These are phyloP conservation scores for Sinodicranocentrus sp. DNA, from an alignment of 2,888 invertebrate genomes.

Conservation along the genomic window DNA sequence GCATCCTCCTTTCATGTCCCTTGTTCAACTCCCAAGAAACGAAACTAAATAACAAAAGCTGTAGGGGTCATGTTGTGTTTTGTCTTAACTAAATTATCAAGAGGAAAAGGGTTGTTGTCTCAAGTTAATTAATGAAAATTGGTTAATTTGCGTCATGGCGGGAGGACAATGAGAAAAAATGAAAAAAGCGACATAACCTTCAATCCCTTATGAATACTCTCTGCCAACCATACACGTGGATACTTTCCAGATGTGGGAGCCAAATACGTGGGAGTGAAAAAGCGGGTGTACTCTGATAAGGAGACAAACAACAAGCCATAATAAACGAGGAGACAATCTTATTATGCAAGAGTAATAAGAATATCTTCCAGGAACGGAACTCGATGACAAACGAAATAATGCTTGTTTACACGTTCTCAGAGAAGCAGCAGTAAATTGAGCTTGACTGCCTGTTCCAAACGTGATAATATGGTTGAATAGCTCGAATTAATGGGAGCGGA, in stretches of 20 bases:
- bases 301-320: too few relatives aligned
- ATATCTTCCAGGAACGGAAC: too few relatives aligned
- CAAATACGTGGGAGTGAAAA: too few relatives aligned
- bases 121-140: conserved; percentile 36
- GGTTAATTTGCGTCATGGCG: conserved; percentile 27
- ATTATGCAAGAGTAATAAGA: too few relatives aligned
- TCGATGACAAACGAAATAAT: not conserved
- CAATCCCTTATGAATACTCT: too few relatives aligned
- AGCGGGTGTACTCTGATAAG: too few relatives aligned
- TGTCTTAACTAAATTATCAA: conserved; percentile 16
- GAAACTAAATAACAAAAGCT: not conserved
- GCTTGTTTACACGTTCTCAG: not conserved
- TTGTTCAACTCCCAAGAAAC: not conserved
- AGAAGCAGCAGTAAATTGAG: not conserved
- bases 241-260: too few relatives aligned
- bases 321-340: too few relatives aligned
- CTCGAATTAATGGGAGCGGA: conserved; percentile 8
- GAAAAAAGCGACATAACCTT: too few relatives aligned
- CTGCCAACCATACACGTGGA: too few relatives aligned
- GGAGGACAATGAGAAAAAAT: too few relatives aligned
- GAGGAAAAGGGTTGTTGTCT: conserved; percentile 19
- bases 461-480: conserved; percentile 19
- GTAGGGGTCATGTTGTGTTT: conserved; percentile 27
- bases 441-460: not conserved
- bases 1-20: not conserved